phyloP scores from a whole-genome alignment of 2,888 invertebrate species.

The Thumatha senex region DNA sequence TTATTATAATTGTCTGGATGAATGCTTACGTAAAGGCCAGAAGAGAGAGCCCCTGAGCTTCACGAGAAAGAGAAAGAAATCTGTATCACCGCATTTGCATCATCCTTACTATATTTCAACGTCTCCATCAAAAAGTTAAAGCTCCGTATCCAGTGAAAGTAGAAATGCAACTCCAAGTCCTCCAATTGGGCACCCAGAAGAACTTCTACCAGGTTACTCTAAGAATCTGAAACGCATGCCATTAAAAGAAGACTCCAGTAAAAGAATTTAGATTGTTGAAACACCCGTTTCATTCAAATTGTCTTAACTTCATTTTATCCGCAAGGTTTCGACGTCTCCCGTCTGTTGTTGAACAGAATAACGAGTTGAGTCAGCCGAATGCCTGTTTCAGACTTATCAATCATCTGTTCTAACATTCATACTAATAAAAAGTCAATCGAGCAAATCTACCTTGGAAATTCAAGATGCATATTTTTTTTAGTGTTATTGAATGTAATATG shows the following conservation, averaged over 20 bases:
- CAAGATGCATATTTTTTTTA: background rate
- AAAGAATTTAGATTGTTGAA: slow-evolving; percentile 70
- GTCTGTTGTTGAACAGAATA: background rate
- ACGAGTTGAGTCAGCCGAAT: background rate
- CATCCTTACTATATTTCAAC: slow-evolving; percentile 71
- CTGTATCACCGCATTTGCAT: slow-evolving; percentile 70
- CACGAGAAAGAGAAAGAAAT: slow-evolving; percentile 66
- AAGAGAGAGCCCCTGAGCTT: slow-evolving; percentile 64
- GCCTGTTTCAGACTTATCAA: background rate
- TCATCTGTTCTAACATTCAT: background rate
- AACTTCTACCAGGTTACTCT: slow-evolving; percentile 71
- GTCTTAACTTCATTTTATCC: background rate
- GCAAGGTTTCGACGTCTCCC: background rate
- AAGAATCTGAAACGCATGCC: slow-evolving; percentile 74
- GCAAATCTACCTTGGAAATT: no score
- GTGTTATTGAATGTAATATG: background rate
- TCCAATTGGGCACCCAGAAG: slow-evolving; percentile 72
- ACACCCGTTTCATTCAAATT: background rate
- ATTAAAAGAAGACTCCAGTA: slow-evolving; percentile 87
- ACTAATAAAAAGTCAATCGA: background rate
- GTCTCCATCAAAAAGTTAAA: slow-evolving; percentile 71
- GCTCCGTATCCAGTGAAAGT: slow-evolving; percentile 73
- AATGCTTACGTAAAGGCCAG: no score
- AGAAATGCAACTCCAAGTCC: slow-evolving; percentile 83
- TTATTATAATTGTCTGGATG: no score